Conservation (phyloP, 1,140 invertebrate genomes). For the Euura saliciscinereae region DNA sequence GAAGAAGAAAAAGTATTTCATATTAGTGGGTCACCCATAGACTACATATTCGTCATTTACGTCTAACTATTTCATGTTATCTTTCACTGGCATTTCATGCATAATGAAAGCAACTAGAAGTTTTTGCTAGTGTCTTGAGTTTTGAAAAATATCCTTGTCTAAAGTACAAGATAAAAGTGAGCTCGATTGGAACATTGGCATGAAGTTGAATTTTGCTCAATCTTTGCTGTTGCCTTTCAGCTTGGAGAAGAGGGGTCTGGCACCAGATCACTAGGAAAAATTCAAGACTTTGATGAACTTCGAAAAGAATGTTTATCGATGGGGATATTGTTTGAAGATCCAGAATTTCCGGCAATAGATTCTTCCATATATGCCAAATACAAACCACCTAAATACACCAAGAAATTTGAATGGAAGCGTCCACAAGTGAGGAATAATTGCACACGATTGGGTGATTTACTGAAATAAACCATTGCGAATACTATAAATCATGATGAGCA, state of each 20-base stretch:
- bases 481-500: neutral
- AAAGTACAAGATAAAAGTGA: too few relatives aligned
- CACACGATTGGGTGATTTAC: neutral
- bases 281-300: conserved; percentile 78
- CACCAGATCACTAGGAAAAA: conserved; percentile 52
- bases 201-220: too few relatives aligned
- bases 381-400: too few relatives aligned
- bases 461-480: neutral
- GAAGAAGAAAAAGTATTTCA: too few relatives aligned
- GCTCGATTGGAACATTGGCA: too few relatives aligned
- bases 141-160: too few relatives aligned
- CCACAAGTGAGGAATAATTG: conserved; percentile 66
- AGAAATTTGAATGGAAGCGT: conserved; percentile 75
- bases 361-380: conserved; percentile 70
- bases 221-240: conserved; percentile 51
- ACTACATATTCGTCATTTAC: too few relatives aligned
- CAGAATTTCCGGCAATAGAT: conserved; percentile 81
- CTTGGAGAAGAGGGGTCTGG: conserved; percentile 75
- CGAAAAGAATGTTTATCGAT: conserved; percentile 72
- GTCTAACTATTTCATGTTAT: too few relatives aligned
- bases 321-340: conserved; percentile 85
- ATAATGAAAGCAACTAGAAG: too few relatives aligned
- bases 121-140: too few relatives aligned
- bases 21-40: too few relatives aligned
- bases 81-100: too few relatives aligned